Evolutionary conservation across 2,797 vertebrate genomes (phyloP).

Genomic region (Acanthurus tractus): DNA sequence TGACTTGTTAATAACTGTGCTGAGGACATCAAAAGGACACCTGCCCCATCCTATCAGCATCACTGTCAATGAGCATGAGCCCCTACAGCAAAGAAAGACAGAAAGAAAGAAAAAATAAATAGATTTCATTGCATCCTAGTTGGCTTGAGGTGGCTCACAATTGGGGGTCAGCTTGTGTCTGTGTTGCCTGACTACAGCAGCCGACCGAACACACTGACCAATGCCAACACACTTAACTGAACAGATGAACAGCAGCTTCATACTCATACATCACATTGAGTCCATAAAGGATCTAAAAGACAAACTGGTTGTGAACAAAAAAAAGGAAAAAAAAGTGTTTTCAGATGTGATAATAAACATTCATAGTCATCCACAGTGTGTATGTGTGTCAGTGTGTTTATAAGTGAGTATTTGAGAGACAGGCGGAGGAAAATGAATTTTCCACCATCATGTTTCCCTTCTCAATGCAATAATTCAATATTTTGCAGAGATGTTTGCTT

Average conservation of each 20-base stretch:
- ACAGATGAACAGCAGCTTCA: conserved; percentile 10
- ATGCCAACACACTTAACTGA: neutral
- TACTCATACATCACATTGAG: neutral
- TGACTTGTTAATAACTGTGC: conserved; percentile 77
- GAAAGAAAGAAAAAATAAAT: conserved; percentile 9
- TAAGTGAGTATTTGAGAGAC: neutral
- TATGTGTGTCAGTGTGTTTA: neutral
- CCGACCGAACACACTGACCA: conserved; percentile 18
- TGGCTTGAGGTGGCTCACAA: conserved; percentile 30
- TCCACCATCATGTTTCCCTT: neutral
- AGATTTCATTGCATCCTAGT: conserved; percentile 31
- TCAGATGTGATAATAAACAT: neutral
- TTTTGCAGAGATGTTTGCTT: neutral
- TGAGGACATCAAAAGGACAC: conserved; percentile 80
- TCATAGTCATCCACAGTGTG: neutral
- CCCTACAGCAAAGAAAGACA: conserved; percentile 28
- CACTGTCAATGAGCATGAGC: conserved; percentile 73
- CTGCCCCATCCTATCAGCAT: conserved; percentile 69
- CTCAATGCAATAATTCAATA: neutral
- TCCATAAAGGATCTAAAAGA: neutral
- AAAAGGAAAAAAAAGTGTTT: neutral
- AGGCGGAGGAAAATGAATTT: neutral
- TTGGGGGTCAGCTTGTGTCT: conserved; percentile 25
- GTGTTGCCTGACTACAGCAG: conserved; percentile 10
- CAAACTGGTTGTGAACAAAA: neutral